A percentile compares a stretch with the other conserved stretches of the same genome.
Conservation (phyloP, 2,797 vertebrate species). For the Novumbra hubbsi region DNA sequence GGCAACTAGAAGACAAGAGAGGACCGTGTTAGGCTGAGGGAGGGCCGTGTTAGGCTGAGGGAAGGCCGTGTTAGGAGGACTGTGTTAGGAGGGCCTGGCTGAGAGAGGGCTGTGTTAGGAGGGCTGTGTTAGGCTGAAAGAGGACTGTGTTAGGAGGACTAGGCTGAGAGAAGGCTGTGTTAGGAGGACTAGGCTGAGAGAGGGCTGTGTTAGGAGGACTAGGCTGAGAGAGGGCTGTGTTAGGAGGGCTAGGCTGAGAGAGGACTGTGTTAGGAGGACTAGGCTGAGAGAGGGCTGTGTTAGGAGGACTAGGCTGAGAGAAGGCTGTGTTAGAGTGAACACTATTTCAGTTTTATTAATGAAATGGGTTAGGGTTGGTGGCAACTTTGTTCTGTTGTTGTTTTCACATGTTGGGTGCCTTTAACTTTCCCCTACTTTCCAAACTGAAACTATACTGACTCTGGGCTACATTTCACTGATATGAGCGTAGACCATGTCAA, state of each 20-base stretch:
- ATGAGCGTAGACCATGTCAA: background rate
- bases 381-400: background rate
- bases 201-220: background rate
- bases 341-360: background rate
- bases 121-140: too few species aligned
- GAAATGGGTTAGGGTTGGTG: background rate
- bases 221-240: background rate
- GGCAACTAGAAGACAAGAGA: slow-evolving; percentile 43
- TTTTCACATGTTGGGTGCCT: background rate
- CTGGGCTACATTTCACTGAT: background rate
- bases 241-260: too few species aligned
- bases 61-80: too few species aligned
- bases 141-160: background rate
- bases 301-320: too few species aligned
- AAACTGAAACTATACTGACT: background rate
- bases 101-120: background rate
- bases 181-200: too few species aligned
- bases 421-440: background rate
- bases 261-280: background rate
- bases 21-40: background rate
- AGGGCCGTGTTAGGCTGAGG: background rate
- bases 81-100: too few species aligned
- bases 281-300: background rate
- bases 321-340: background rate
- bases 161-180: background rate